Evolutionary conservation across 2,888 invertebrate species (phyloP), one percentile per base, ranked within the genome.

Genomic region (Bembecia ichneumoniformis): DNA sequence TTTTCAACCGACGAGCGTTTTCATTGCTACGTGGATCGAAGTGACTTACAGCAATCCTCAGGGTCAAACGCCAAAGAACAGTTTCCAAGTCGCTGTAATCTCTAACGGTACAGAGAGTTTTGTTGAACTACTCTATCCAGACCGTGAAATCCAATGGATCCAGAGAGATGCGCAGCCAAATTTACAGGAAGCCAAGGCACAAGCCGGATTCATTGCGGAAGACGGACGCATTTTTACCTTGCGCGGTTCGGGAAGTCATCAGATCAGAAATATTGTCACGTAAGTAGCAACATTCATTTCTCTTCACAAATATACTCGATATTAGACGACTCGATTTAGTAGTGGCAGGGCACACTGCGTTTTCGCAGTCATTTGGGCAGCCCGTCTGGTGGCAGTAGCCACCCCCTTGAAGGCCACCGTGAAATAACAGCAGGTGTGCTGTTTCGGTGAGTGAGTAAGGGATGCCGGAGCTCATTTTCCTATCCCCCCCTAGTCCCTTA

Each of bases 201-300:
- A 99, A 81, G 96, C 94, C 48, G 98, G 98, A 2, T 94, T 99
- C 62, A 91, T 96, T 55, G 90, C 95, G 1, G 94, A 94, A 54
- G 95, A 96, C 70, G 95, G 95, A 43, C 89, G 93, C 51, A 83
- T 91, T 50, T 92, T 91, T 64, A 90, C 90, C 2, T 86, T 98
- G 15, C 92, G 93, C 52, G 96, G 96, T 49, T 98, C 98, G 11
- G 98, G 97, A 44, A 95, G 94, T n/a, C 95, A 96, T 71, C 94
- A 94, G 78, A 92, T 95, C 56, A 88, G 90, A 60, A 92, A 93
- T 72, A 88, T 96, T 55, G 90, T 93, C 78, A 93, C 90, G 96
- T 96, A 87, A 82, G 78, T 74, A 54, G 11, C 28, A 28, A 9
- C 28, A 28, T 28, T 1, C 7, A 28, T 7, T 28, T 28, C 28